A percentile compares a stretch with the other conserved stretches of the same genome.
phyloP scores from a whole-genome alignment of 2,888 invertebrate genomes.

The Drosophila paranaensis region DNA sequence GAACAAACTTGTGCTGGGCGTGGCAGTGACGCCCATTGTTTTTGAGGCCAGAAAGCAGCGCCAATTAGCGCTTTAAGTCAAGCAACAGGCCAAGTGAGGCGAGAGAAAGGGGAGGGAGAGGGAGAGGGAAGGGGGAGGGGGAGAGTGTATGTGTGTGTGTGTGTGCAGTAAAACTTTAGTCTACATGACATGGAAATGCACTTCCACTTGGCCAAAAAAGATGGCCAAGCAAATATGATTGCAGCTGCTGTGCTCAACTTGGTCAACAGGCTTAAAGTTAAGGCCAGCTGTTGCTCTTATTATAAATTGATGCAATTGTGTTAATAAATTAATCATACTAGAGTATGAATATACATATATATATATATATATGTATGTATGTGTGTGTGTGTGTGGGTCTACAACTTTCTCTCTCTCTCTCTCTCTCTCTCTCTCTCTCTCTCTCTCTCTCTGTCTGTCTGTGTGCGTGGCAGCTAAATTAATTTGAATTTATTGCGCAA shows the following conservation, averaged over 20 bases:
- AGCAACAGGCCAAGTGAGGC: slow-evolving; percentile 58
- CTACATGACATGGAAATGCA: slow-evolving; percentile 47
- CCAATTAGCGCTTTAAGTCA: slow-evolving; percentile 39
- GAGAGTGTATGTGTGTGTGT: not conserved
- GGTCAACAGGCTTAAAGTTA: slow-evolving; percentile 17
- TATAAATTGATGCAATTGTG: slow-evolving; percentile 36
- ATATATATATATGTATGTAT: not conserved
- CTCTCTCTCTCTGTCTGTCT: not conserved
- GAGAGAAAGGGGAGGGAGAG: not conserved
- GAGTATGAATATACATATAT: not conserved
- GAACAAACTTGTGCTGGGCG: slow-evolving; percentile 42
- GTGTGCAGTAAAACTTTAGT: slow-evolving; percentile 25
- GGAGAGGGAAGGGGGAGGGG: not conserved
- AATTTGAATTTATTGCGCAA: slow-evolving; percentile 72
- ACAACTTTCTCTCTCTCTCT: not conserved
- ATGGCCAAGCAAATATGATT: slow-evolving; percentile 23
- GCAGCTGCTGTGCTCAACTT: slow-evolving; percentile 11
- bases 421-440: not conserved
- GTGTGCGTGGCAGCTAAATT: slow-evolving; percentile 51
- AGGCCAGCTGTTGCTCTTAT: slow-evolving; percentile 22
- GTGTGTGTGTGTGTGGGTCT: not conserved
- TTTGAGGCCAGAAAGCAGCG: slow-evolving; percentile 10
- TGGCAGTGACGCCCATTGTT: slow-evolving; percentile 14
- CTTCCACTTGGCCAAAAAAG: slow-evolving; percentile 20
- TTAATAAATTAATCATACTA: slow-evolving; percentile 38